These are phyloP conservation scores for Listronotus bonariensis DNA, from an alignment of 1,140 invertebrate genomes.

Conservation along the genomic window DNA sequence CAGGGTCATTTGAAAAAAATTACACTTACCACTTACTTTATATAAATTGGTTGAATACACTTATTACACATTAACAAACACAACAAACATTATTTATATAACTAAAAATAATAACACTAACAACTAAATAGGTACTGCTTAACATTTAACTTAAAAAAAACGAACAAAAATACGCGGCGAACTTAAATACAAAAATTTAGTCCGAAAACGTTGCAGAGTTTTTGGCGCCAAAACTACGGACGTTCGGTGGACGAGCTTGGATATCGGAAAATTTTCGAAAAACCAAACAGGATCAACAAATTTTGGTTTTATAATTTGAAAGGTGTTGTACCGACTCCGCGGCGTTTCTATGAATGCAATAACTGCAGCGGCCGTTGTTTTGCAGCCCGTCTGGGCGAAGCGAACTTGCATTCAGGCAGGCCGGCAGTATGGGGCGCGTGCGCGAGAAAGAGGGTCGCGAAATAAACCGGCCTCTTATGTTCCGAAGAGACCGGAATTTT, in stretches of 20 bases:
- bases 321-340: slow-evolving; percentile 55
- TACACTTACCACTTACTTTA: slow-evolving; percentile 30
- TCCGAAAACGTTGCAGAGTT: slow-evolving; percentile 33
- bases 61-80: slow-evolving; percentile 53
- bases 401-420: slow-evolving; percentile 52
- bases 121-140: slow-evolving; percentile 37
- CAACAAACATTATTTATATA: slow-evolving; percentile 53
- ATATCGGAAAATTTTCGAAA: slow-evolving; percentile 20
- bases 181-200: slow-evolving; percentile 17
- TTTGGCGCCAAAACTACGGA: slow-evolving; percentile 24
- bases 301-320: slow-evolving; percentile 37
- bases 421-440: slow-evolving; percentile 42
- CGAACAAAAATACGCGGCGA: slow-evolving; percentile 39
- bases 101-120: slow-evolving; percentile 48
- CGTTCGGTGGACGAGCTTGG: slow-evolving; percentile 28
- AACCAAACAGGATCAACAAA: slow-evolving; percentile 45
- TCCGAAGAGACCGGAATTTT: slow-evolving; percentile 4
- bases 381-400: slow-evolving; percentile 41
- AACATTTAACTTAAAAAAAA: slow-evolving; percentile 38
- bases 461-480: slow-evolving; percentile 14
- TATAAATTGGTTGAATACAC: slow-evolving; percentile 25
- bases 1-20: neutral
- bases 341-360: slow-evolving; percentile 50
- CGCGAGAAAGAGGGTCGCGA: slow-evolving; percentile 30
- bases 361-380: slow-evolving; percentile 54